Evolutionary conservation across 2,888 invertebrate genomes (phyloP), one percentile per base, ranked within the genome.

Genomic region (Eupithecia insigniata): DNA sequence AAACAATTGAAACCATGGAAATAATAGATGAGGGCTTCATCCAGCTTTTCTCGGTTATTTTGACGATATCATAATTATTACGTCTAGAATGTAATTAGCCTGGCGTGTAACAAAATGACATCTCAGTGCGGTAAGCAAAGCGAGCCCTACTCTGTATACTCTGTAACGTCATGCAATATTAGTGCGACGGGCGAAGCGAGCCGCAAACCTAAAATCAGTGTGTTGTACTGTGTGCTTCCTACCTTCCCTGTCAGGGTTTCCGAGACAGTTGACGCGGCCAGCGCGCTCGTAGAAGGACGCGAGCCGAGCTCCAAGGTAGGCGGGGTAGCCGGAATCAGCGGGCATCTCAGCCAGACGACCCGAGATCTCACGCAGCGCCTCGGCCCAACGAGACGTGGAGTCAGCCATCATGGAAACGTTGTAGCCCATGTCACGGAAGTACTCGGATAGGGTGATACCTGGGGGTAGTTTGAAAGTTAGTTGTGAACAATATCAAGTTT

Each of bases 341-440:
- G 99, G 99, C 99, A 99, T 99, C 96, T 99, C 99, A 89, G 99
- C 99, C 89, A 99, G 95, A 94, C 99, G 99, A 84, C 97, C 99
- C 0, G 99, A 99, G 95, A 99, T 99, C 96, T 99, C 99, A 95
- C 99, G 96, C 92, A 99, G 96, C 83, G 99, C 99, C 94, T 99
- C 99, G 76, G 99, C 99, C 99, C 99, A 99, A 95, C 99, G 98
- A 18, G 99, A 99, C 28, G 99, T 99, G 36, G 99, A 99, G 95
- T 99, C 99, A 78, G 99, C 99, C 99, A 99, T 99, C 99, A 99
- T 99, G 82, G 99, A 99, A 64, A 99, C 99, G 92, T 99, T 98
- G 96, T 99, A 99, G 88, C 99, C 99, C 99, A 99, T 99, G 94
- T 98, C 98, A 85, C 98, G 96, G 97, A 99, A 99, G 95, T 99